Evolutionary conservation across 2,888 invertebrate species (phyloP).

Genomic region (Oligia latruncula): DNA sequence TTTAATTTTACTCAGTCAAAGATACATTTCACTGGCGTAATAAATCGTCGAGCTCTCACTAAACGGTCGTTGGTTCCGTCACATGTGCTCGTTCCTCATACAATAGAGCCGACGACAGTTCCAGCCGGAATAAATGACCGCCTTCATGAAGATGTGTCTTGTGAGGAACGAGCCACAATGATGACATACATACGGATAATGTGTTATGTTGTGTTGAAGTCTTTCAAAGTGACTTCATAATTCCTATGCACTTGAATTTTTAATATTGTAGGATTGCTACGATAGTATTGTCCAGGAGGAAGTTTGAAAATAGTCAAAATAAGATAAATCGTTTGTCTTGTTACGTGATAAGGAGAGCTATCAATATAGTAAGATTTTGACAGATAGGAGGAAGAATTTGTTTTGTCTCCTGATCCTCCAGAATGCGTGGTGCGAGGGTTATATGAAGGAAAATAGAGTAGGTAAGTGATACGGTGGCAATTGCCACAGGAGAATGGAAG

Average conservation of each 20-base stretch:
- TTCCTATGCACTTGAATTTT: not conserved
- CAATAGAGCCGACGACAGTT: constrained; percentile 60
- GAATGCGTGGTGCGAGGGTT: not conserved
- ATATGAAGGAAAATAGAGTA: not conserved
- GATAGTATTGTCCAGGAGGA: not conserved
- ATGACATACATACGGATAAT: constrained; percentile 31
- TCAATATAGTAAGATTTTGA: not conserved
- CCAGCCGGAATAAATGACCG: constrained; percentile 66
- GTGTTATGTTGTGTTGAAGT: not conserved
- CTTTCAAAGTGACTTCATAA: not conserved
- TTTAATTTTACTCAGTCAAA: constrained; percentile 75
- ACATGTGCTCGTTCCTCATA: constrained; percentile 66
- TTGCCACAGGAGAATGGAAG: not conserved
- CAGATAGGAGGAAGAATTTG: not conserved
- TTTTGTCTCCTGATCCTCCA: not conserved
- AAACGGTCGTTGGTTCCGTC: constrained; percentile 74
- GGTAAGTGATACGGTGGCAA: not conserved
- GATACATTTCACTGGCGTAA: constrained; percentile 72
- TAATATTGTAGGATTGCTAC: not conserved
- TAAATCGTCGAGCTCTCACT: constrained; percentile 74
- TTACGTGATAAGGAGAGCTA: not conserved
- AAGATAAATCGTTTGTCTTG: not conserved
- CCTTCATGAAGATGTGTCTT: constrained; percentile 67
- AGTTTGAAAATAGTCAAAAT: not conserved
- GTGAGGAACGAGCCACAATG: constrained; percentile 49